Percentiles rank a stretch among this genome's conserved stretches.
Conservation (phyloP, 2,797 vertebrate species). For the Meda fulgida region DNA sequence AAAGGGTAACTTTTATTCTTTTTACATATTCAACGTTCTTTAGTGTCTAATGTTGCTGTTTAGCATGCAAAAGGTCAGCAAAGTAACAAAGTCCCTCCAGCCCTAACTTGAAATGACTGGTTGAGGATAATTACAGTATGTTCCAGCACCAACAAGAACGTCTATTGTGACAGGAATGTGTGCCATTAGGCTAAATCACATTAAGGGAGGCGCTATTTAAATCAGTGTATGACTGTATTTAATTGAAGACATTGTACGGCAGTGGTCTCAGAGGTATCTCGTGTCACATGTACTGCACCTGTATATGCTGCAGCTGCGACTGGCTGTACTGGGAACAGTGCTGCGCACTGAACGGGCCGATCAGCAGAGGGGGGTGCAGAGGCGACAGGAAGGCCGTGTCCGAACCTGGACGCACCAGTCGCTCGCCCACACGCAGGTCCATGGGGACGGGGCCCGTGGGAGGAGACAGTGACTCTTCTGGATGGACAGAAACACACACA, state of each 20-base stretch:
- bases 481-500: slow-evolving; percentile 39
- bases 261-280: neutral
- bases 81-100: no score
- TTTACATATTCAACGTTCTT: neutral
- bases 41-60: neutral
- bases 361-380: slow-evolving; percentile 86
- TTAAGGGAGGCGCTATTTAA: neutral
- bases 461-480: slow-evolving; percentile 65
- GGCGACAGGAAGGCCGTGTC: slow-evolving; percentile 88
- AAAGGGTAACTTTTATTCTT: neutral
- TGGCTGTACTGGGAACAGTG: slow-evolving; percentile 76
- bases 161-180: neutral
- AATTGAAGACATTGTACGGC: neutral
- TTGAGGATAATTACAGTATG: neutral
- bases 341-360: slow-evolving; percentile 76
- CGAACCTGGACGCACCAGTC: slow-evolving; percentile 84
- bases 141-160: neutral
- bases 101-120: neutral
- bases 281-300: slow-evolving; percentile 79
- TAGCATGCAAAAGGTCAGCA: no score
- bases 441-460: slow-evolving; percentile 83
- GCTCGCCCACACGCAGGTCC: slow-evolving; percentile 93
- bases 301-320: slow-evolving; percentile 79
- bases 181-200: neutral
- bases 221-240: neutral